phyloP scores from a whole-genome alignment of 2,888 invertebrate genomes.

The Sympetrum striolatum region DNA sequence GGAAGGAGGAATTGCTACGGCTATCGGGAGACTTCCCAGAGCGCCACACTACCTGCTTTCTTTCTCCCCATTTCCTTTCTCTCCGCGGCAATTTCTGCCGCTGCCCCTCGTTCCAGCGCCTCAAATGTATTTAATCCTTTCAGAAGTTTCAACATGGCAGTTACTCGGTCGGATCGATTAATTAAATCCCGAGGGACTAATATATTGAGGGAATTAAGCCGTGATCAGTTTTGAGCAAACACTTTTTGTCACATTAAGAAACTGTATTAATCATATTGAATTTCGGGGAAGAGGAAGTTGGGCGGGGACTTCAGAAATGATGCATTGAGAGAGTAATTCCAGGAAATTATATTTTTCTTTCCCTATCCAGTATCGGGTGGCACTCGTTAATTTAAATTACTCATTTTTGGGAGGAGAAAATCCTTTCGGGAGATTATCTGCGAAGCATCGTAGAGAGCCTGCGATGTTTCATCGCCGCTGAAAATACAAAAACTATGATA shows the following conservation, averaged over 20 bases:
- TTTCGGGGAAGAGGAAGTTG: no score
- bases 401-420: background rate
- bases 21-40: background rate
- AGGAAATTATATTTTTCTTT: no score
- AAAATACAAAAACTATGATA: background rate
- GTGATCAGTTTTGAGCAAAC: background rate
- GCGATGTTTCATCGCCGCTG: background rate
- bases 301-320: no score
- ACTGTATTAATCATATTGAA: background rate
- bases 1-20: background rate
- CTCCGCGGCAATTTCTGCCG: background rate
- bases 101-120: background rate
- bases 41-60: no score
- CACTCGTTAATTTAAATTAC: background rate
- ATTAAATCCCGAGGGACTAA: background rate
- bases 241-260: background rate
- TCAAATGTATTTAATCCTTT: background rate
- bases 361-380: background rate
- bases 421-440: background rate
- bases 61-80: background rate
- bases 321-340: no score
- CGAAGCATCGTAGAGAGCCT: background rate
- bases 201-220: background rate
- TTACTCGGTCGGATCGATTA: background rate
- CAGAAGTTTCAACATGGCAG: background rate